Conservation (phyloP, 2,888 invertebrate species). For the Antitype chi region DNA sequence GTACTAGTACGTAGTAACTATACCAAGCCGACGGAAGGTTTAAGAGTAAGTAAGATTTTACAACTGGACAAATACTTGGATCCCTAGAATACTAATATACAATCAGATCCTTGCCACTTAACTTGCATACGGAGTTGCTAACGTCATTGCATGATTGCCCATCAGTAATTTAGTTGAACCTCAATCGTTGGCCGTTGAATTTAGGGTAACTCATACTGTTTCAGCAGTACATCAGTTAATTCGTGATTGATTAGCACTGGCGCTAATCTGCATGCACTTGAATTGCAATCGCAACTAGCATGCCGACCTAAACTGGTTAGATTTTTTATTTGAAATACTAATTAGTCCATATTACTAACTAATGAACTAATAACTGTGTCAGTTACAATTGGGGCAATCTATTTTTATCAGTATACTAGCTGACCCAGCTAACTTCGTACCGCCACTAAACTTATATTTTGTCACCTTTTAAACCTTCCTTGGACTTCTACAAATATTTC, state of each 20-base stretch:
- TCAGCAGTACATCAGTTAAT: background rate
- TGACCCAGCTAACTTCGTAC: too few species aligned
- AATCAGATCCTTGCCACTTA: background rate
- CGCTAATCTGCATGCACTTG: conserved; percentile 14
- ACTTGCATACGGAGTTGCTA: background rate
- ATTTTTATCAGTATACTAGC: background rate
- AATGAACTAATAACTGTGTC: background rate
- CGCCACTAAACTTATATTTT: too few species aligned
- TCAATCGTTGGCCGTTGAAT: background rate
- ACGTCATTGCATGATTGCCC: background rate
- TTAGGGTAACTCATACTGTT: background rate
- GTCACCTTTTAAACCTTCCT: too few species aligned
- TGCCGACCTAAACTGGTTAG: background rate
- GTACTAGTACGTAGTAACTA: background rate
- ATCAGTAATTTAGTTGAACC: background rate
- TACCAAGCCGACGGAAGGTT: background rate
- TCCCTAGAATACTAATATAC: background rate
- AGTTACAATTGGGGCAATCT: background rate
- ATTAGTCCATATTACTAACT: conserved; percentile 3
- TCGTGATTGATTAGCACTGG: conserved; percentile 30
- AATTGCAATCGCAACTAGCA: background rate
- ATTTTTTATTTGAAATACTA: conserved; percentile 27
- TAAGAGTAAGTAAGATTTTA: background rate
- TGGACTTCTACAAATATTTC: too few species aligned
- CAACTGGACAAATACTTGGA: background rate